Conservation (phyloP, 2,113 vertebrate genomes). For the Ivindomyrus marchei region DNA sequence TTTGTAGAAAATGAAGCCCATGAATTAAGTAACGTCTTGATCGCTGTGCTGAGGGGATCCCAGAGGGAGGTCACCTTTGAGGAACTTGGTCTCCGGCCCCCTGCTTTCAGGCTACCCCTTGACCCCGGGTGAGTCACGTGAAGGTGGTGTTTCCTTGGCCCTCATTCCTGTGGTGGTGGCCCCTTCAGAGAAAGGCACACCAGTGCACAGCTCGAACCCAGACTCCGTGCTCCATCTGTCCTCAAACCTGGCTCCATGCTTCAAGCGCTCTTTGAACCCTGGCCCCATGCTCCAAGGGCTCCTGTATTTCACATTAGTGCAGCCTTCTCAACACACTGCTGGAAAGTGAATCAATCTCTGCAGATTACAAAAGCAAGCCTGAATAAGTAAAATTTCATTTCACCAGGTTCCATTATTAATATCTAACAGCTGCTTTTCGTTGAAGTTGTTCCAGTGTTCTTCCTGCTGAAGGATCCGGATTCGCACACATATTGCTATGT, state of each 20-base stretch:
- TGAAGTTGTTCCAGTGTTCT: conserved; percentile 65
- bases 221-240: background rate
- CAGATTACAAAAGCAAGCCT: conserved; percentile 26
- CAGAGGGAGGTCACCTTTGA: conserved; percentile 38
- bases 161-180: background rate
- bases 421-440: conserved; percentile 62
- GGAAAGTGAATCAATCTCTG: background rate
- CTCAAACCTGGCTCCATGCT: background rate
- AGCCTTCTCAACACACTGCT: background rate
- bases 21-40: conserved; percentile 37
- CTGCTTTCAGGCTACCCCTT: background rate
- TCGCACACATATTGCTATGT: conserved; percentile 41
- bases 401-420: conserved; percentile 71
- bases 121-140: background rate
- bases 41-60: conserved; percentile 24
- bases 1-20: conserved; percentile 29
- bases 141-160: background rate
- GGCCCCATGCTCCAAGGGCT: background rate
- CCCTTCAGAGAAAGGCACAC: background rate
- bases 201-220: background rate
- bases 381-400: conserved; percentile 76
- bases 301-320: background rate
- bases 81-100: conserved; percentile 30
- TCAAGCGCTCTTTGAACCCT: background rate
- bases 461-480: conserved; percentile 63